A percentile compares a stretch with the other conserved stretches of the same genome.
phyloP scores from a whole-genome alignment of 1,140 invertebrate genomes.

The Drosophila kikkawai region DNA sequence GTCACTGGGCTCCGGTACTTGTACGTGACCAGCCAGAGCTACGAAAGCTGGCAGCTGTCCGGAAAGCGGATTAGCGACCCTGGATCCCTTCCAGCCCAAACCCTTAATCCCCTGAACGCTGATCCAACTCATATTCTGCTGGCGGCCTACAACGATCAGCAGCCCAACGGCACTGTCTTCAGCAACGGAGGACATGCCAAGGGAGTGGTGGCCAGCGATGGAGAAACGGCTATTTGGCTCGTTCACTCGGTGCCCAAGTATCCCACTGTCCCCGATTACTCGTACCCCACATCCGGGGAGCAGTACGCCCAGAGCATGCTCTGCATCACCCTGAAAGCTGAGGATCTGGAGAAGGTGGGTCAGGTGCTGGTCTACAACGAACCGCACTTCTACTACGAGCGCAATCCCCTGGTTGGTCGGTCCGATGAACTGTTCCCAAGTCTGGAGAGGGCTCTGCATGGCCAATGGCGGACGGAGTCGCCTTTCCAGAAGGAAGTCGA shows the following conservation, averaged over 20 bases:
- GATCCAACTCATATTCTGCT: constrained; percentile 86
- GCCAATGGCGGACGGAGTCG: constrained; percentile 87
- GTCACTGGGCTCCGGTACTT: constrained; percentile 90
- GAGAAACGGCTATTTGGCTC: constrained; percentile 92
- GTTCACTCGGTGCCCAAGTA: constrained; percentile 96
- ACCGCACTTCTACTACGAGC: constrained; percentile 88
- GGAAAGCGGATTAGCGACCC: constrained; percentile 88
- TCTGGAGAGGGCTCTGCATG: constrained; percentile 88
- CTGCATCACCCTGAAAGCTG: constrained; percentile 90
- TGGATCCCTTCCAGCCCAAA: constrained; percentile 91
- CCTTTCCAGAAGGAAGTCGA: constrained; percentile 88
- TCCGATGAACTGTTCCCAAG: constrained; percentile 85
- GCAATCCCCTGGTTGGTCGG: constrained; percentile 86
- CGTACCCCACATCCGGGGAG: constrained; percentile 90
- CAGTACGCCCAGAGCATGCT: constrained; percentile 94
- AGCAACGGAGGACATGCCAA: constrained; percentile 92
- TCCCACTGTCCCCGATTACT: constrained; percentile 88
- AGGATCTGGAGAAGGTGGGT: constrained; percentile 90
- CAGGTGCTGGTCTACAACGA: constrained; percentile 91
- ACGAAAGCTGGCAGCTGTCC: constrained; percentile 89
- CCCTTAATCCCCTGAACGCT: constrained; percentile 89
- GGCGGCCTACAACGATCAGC: constrained; percentile 94
- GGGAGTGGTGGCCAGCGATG: constrained; percentile 91
- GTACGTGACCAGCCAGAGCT: constrained; percentile 89
- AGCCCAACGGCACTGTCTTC: constrained; percentile 87